Evolutionary conservation across 2,113 vertebrate species (phyloP), one percentile per base, ranked within the genome.

Genomic region (Chaenogobius annularis): DNA sequence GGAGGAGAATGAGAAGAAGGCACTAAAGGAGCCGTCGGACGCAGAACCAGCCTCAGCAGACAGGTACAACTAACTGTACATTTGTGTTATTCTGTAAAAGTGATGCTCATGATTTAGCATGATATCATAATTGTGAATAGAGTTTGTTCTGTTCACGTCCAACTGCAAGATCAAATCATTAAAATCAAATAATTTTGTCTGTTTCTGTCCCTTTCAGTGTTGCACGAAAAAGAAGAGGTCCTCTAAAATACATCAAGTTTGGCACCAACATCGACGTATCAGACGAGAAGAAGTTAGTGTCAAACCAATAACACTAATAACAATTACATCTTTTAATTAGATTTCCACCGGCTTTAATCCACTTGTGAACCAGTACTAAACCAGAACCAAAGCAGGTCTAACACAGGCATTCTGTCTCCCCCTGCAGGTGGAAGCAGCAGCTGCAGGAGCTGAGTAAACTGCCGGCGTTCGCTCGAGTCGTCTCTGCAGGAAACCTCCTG

Each of bases 1-100:
- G 98, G 97, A 99, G 92, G 97, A 99, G 90, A 99, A 98, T 80
- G 98, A 99, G 88, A 99, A 98, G 93, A 99, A 97, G 68, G 86
- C 88, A 19, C 69, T 92, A 79, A 99, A 98, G 92, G 98, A 98
- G 85, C 96, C 95, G 52, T 96, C 96, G 26, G 97, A 99, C 88
- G 93, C 91, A 54, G 98, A 99, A 91, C 96, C 95, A 50, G 92
- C 95, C 44, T 97, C 96, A 59, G 95, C 96, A 87, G 98, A 99
- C 91, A 98, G 95, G 98, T 99, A 92, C 19, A 14, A 26, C n/a
- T 3, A 8, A 22, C 52, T 11, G 3, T 14, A 48, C 15, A 7
- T 48, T 7, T 50, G 7, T 17, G 19, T 20, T 56, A 23, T 56
- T 9, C 10, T 22, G 2, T 56, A 19, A 19, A 52, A 1, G 6